Evolutionary conservation across 2,113 vertebrate genomes (phyloP).

Genomic region (Catharus bicknelli): DNA sequence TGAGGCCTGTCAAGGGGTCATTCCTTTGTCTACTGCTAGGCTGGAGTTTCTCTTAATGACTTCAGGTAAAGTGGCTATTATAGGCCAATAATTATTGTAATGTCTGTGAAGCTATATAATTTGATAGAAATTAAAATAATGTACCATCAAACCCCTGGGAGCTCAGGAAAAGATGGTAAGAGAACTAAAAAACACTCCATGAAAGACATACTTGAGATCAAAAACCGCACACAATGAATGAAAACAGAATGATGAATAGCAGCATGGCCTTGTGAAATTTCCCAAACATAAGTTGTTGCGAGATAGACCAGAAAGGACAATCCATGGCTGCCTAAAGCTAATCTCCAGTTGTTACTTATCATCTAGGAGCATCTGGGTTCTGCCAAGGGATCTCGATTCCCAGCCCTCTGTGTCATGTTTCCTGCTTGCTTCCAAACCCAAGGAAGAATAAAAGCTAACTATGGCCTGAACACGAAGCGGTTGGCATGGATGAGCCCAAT

Average conservation of each 20-base stretch:
- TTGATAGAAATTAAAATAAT: slow-evolving; percentile 12
- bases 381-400: neutral
- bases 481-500: neutral
- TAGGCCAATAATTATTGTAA: slow-evolving; percentile 30
- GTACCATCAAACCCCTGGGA: neutral
- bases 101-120: slow-evolving; percentile 29
- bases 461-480: neutral
- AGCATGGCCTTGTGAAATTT: neutral
- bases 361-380: neutral
- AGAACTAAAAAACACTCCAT: neutral
- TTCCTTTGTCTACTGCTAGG: slow-evolving; percentile 30
- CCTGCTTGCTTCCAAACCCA: neutral
- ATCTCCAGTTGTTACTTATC: neutral
- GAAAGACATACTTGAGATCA: neutral
- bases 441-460: neutral
- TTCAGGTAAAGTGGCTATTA: slow-evolving; percentile 26
- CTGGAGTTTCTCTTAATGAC: slow-evolving; percentile 30
- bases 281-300: neutral
- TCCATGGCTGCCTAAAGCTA: neutral
- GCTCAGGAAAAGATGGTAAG: neutral
- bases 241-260: neutral
- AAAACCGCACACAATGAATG: neutral
- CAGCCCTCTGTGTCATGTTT: neutral
- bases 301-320: neutral
- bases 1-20: neutral